Percentiles rank a stretch among this genome's conserved stretches.
phyloP scores from a whole-genome alignment of 1,140 invertebrate genomes.

The Dendrolimus kikuchii region DNA sequence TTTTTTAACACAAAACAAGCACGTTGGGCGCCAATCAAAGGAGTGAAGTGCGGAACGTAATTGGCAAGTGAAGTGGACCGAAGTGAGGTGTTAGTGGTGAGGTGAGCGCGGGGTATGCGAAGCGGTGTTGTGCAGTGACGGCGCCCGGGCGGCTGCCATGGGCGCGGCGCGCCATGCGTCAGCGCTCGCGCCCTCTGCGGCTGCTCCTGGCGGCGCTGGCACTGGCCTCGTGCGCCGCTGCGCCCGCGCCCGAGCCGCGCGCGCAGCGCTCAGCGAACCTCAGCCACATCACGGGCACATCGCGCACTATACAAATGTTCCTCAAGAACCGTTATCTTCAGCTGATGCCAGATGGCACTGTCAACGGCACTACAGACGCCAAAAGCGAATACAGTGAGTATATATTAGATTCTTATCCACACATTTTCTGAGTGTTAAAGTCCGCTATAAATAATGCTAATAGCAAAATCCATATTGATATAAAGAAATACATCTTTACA shows the following conservation, averaged over 20 bases:
- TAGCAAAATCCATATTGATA: no score
- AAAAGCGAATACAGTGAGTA: conserved; percentile 87
- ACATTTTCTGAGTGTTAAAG: neutral
- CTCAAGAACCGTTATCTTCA: conserved; percentile 86
- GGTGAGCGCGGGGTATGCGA: conserved; percentile 30
- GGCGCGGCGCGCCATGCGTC: conserved; percentile 63
- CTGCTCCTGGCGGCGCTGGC: conserved; percentile 56
- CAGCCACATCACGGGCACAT: conserved; percentile 80
- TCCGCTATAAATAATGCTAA: no score
- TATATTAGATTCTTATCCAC: neutral
- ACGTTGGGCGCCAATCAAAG: conserved; percentile 10
- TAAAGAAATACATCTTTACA: no score
- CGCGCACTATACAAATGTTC: conserved; percentile 84
- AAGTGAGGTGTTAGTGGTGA: conserved; percentile 12
- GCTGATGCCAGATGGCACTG: conserved; percentile 83
- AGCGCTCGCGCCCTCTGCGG: conserved; percentile 59
- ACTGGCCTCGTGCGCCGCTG: conserved; percentile 54
- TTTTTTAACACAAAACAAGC: conserved; percentile 1
- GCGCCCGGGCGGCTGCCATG: conserved; percentile 61
- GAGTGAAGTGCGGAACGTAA: neutral
- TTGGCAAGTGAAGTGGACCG: conserved; percentile 8
- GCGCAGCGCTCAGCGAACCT: conserved; percentile 80
- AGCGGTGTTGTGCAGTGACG: conserved; percentile 53
- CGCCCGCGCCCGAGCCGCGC: conserved; percentile 61
- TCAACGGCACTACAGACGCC: conserved; percentile 83